phyloP scores from a whole-genome alignment of 2,113 vertebrate genomes.

The Forbesichthys agassizii region DNA sequence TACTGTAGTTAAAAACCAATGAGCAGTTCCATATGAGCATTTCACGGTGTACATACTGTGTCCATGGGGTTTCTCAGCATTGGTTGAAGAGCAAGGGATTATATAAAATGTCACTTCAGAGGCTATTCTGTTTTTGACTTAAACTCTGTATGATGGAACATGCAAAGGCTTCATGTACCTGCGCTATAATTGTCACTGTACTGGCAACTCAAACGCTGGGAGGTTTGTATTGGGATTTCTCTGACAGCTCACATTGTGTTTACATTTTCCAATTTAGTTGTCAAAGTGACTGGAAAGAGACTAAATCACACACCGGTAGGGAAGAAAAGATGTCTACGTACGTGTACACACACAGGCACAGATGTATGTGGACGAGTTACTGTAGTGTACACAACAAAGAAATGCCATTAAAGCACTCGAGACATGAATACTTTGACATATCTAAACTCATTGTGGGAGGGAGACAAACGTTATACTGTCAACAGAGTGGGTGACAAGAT shows the following conservation, averaged over 20 bases:
- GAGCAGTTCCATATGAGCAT: too few species aligned
- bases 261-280: constrained; percentile 51
- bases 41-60: too few species aligned
- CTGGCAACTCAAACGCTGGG: too few species aligned
- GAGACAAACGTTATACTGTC: constrained; percentile 34
- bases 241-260: constrained; percentile 27
- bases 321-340: not conserved
- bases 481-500: constrained; percentile 28
- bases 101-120: too few species aligned
- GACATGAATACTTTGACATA: constrained; percentile 42
- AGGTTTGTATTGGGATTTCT: constrained; percentile 4
- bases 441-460: constrained; percentile 26
- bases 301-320: not conserved
- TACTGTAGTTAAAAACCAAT: too few species aligned
- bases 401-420: constrained; percentile 23
- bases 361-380: not conserved
- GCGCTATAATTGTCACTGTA: too few species aligned
- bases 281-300: constrained; percentile 36
- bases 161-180: too few species aligned
- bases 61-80: too few species aligned
- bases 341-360: not conserved
- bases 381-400: constrained; percentile 5
- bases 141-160: too few species aligned
- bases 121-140: too few species aligned
- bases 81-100: too few species aligned